Base-by-base conservation (phyloP, 1,140 invertebrate species). In the Rhyacophila brunnea region DNA sequence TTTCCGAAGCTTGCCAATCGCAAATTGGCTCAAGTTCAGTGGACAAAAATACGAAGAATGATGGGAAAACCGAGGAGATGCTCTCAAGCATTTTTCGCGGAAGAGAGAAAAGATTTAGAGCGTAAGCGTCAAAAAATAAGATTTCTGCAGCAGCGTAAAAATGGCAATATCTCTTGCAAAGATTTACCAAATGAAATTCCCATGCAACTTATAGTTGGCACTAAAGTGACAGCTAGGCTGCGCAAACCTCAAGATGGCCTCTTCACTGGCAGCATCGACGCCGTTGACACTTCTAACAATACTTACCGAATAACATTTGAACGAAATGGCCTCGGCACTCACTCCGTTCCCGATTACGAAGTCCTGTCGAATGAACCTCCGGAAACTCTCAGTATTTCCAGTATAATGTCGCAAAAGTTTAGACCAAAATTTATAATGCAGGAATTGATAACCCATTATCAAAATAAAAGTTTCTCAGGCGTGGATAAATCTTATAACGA, bases 261-360 rank as follows among this genome's bases (percentile, higher is more conserved):
- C 19, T 99, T 98, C 70, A 95, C 91, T 51, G 97, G 96, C 6
- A 91, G 87, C 36, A 94, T 99, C 60, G 96, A 98, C 78, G 97
- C 95, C 34, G 89, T 98, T n/a, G 95, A 98, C 71, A 96, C 95
- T 1, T 90, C 93, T 3, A 95, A 96, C 70, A 95, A 96, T 70
- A 95, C 93, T n/a, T 99, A 99, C 71, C 83, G 97, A 68, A 93
- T 99, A 53, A 95, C 93, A 0, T 99, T 99, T 80, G 96, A 99
- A 73, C 82, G 95, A 57, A 85, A 86, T 38, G 95, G 94, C 10
- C 79, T 99, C 20, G 96, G 96, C 4, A 97, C 95, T 9, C 93
- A 96, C 74, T 96, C 95, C 51, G 92, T 99, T 52, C 94, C 93
- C 13, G 96, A 98, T 80, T 96, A 89, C 80, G 95, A 98, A 87